Percentiles rank a stretch among this genome's conserved stretches.
Evolutionary conservation across 2,888 invertebrate genomes (phyloP).

Genomic region (Auanema sp.): DNA sequence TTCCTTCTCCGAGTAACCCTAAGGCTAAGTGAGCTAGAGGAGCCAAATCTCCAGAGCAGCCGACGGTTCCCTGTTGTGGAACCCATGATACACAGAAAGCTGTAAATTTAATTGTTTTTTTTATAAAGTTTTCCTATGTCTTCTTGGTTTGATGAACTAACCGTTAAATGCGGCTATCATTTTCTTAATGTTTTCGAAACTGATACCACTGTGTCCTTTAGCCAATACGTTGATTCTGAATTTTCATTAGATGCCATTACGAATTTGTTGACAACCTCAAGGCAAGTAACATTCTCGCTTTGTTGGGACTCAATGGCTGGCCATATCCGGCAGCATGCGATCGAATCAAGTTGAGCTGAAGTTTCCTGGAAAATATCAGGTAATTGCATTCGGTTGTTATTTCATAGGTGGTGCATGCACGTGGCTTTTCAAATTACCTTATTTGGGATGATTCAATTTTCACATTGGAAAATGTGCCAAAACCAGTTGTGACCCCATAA

Average conservation of each 20-base stretch:
- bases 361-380: conserved; percentile 45
- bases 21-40: conserved; percentile 74
- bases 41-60: conserved; percentile 74
- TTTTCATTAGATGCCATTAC: background rate
- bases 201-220: conserved; percentile 75
- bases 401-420: background rate
- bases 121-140: conserved; percentile 5
- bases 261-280: conserved; percentile 65
- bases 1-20: conserved; percentile 74
- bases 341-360: conserved; percentile 73
- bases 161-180: conserved; percentile 74
- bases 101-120: conserved; percentile 58
- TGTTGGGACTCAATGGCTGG: conserved; percentile 70
- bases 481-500: conserved; percentile 74
- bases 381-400: background rate
- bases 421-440: conserved; percentile 65
- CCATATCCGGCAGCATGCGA: conserved; percentile 75
- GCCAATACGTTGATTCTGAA: conserved; percentile 72
- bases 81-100: conserved; percentile 73
- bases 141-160: conserved; percentile 56
- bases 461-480: conserved; percentile 73
- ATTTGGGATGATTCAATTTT: conserved; percentile 70
- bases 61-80: conserved; percentile 75
- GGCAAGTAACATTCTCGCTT: conserved; percentile 73
- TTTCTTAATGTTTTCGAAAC: conserved; percentile 70